phyloP scores from a whole-genome alignment of 1,140 invertebrate genomes.

The Ips nitidus region DNA sequence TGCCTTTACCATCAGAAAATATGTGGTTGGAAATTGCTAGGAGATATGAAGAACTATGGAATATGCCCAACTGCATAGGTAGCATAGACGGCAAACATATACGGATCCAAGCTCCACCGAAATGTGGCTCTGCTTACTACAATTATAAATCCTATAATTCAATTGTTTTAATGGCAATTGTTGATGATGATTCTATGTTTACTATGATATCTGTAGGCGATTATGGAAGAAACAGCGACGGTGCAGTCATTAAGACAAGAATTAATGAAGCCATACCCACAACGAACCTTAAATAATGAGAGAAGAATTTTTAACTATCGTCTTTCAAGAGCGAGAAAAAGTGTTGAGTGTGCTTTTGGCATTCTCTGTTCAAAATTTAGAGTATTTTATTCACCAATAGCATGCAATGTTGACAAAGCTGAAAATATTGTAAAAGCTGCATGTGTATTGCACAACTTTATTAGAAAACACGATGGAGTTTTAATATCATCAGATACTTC shows the following conservation, averaged over 20 bases:
- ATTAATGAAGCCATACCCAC: no score
- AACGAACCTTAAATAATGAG: no score
- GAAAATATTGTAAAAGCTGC: no score
- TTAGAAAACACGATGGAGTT: no score
- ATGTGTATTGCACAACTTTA: no score
- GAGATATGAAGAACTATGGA: conserved; percentile 44
- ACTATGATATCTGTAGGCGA: conserved; percentile 52
- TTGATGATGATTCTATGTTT: conserved; percentile 52
- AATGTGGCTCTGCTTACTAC: conserved; percentile 49
- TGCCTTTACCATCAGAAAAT: neutral
- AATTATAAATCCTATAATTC: conserved; percentile 53
- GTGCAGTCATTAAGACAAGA: neutral
- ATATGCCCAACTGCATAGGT: conserved; percentile 51
- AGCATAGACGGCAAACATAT: conserved; percentile 53
- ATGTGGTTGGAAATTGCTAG: conserved; percentile 41
- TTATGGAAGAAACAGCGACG: conserved; percentile 51
- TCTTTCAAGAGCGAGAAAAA: no score
- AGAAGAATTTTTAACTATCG: no score
- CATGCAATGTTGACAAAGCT: no score
- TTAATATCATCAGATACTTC: no score
- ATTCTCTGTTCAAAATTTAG: no score
- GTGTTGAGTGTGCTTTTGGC: no score
- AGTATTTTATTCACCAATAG: no score
- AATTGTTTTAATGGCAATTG: conserved; percentile 52
- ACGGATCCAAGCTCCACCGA: conserved; percentile 44